Evolutionary conservation across 2,113 vertebrate species (phyloP), one percentile per base, ranked within the genome.

Genomic region (Nyctereutes procyonoides): DNA sequence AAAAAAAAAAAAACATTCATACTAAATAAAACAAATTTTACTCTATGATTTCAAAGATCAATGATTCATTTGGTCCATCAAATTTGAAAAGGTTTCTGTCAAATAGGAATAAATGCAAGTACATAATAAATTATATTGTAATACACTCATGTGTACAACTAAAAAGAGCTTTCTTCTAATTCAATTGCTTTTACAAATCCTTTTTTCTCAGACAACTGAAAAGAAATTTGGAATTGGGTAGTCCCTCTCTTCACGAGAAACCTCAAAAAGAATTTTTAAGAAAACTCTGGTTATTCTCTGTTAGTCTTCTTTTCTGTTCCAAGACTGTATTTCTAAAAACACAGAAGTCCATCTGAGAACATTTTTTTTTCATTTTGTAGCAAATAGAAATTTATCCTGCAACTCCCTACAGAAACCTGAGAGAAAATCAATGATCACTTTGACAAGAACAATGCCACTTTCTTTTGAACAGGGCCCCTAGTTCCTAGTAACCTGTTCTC

Each of bases 361-460:
- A 38, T 63, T 65, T 62, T 85, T 35, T 65, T 48, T 43, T 9
- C 48, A 96, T 96, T 96, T 71, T 82, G 67, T 84, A 93, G 71
- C 69, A 96, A 95, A 97, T 79, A 97, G 98, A 98, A 98, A 97
- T 95, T 73, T 97, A 96, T 95, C 94, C 81, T 95, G 81, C 79
- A 97, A 96, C 69, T 96, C 87, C 87, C 90, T 85, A 91, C 92
- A 88, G 93, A 95, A 97, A 92, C 83, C 88, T 79, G 93, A 98
- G 92, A 96, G 96, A 97, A 98, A 98, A 97, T 98, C 96, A 97
- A 96, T 98, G 76, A 48, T 93, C 91, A 32, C 83, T 97, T 92
- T 96, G 92, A 96, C 95, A 96, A 98, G 93, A 97, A 96, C 96
- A 96, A 63, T 92, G 93, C 80, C 76, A 91, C 89, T 93, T 97